Base-by-base conservation (phyloP, 2,888 invertebrate species). In the Hirudinaria manillensis region DNA sequence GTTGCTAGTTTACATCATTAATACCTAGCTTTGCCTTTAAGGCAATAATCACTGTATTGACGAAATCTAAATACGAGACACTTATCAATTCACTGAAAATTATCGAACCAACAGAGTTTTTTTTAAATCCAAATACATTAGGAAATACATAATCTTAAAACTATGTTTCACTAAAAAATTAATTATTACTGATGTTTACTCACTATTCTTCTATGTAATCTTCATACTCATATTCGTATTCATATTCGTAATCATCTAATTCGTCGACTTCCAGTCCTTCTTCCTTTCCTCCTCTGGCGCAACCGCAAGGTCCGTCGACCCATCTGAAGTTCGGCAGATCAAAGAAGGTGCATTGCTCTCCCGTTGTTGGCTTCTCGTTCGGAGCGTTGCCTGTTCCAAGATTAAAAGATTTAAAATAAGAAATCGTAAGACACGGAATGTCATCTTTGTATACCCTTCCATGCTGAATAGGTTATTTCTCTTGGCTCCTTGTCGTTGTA, bases 311-410 rank as follows among this genome's bases (percentile, higher is more conserved):
- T 7, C 65, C 61, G 24, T 27, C 34, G 13, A 56, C 55, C 73
- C 73, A 73, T 27, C 38, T 56, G 32, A 73, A 73, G 24, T 55
- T 36, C 6, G 36, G 36, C n/a, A 56, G n/a, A 32, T 73, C 27
- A 27, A 73, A 55, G 32, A 32, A 56, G 7, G 56, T 61, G 65
- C 73, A 73, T n/a, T 73, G 61, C 56, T 73, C 73, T 34, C n/a
- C 56, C n/a, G 61, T 16, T 61, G 24, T 61, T 61, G 61, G 61
- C n/a, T 61, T 3, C 24, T 13, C 6, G 29, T 61, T 61, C n/a
- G 61, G 61, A 27, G 61, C 4, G 61, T 61, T 61, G n/a, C 61
- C 61, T 61, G 61, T 27, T 24, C 10, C 24, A 24, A n/a, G n/a
- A 24, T 7, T 29, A 16, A 61, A 53, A 13, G 21, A 53, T 21